Conservation (phyloP, 2,888 invertebrate genomes). For the Norana najaformis region DNA sequence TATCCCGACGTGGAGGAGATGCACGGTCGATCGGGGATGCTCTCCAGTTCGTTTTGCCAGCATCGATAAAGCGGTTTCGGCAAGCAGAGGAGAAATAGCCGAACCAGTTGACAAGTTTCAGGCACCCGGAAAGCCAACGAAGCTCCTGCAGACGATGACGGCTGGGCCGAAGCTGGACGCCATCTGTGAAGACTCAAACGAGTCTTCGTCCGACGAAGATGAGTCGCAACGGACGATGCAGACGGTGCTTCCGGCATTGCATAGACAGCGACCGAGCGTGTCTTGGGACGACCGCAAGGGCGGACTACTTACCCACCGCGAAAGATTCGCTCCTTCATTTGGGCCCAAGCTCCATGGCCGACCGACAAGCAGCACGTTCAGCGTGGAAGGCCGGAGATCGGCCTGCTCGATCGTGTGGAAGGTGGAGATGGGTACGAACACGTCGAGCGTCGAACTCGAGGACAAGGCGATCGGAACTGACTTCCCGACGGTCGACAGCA, state of each 20-base stretch:
- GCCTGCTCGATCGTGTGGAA: conserved; percentile 34
- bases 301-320: conserved; percentile 1
- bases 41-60: conserved; percentile 39
- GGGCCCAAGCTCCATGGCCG: not conserved
- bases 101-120: conserved; percentile 43
- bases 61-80: conserved; percentile 42
- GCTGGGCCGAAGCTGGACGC: conserved; percentile 36
- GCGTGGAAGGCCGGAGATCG: conserved; percentile 9
- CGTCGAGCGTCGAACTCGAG: conserved; percentile 32
- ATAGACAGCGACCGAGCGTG: not conserved
- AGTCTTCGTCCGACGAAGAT: conserved; percentile 37
- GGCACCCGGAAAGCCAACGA: conserved; percentile 32
- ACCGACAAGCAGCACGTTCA: conserved; percentile 19
- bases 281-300: not conserved
- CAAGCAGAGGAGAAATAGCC: conserved; percentile 40
- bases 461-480: conserved; percentile 43
- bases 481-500: conserved; percentile 48
- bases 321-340: conserved; percentile 26
- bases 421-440: conserved; percentile 45
- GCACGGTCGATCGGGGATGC: conserved; percentile 33
- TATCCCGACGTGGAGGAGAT: not conserved
- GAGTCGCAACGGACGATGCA: not conserved
- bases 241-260: not conserved
- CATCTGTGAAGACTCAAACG: conserved; percentile 40
- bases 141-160: conserved; percentile 30